A percentile compares a stretch with the other conserved stretches of the same genome.
Evolutionary conservation across 2,113 vertebrate species (phyloP).

Genomic region (Pontoporia blainvillei): DNA sequence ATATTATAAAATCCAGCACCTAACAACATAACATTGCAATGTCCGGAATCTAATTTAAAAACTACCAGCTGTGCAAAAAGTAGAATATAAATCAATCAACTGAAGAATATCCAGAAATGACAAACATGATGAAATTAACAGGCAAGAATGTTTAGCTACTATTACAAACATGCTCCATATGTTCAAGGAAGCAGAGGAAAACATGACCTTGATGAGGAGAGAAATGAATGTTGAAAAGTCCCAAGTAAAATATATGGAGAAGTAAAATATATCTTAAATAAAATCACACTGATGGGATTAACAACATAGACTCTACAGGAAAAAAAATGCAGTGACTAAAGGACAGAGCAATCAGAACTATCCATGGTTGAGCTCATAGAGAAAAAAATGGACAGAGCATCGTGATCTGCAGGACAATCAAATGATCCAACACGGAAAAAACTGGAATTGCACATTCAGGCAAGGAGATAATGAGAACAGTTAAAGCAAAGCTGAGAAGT

Average conservation of each 20-base stretch:
- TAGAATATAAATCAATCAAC: neutral
- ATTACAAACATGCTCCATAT: neutral
- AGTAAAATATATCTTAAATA: neutral
- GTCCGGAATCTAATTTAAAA: neutral
- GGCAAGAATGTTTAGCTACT: neutral
- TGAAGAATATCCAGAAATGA: neutral
- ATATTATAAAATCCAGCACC: neutral
- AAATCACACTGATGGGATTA: neutral
- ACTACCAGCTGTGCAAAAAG: neutral
- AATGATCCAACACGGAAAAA: neutral
- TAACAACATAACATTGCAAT: neutral
- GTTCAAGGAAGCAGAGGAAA: neutral
- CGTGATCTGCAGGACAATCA: neutral
- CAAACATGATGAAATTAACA: neutral
- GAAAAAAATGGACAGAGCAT: accelerated
- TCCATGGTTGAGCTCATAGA: neutral
- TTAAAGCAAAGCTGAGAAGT: neutral
- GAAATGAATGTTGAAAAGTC: neutral
- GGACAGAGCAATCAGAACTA: neutral
- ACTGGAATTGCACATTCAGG: neutral
- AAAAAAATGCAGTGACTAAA: neutral
- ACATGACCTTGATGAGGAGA: neutral
- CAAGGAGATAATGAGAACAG: neutral
- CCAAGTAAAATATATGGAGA: neutral
- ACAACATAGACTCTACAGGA: neutral